phyloP scores from a whole-genome alignment of 2,797 vertebrate species.

The Fistularia commersonii region DNA sequence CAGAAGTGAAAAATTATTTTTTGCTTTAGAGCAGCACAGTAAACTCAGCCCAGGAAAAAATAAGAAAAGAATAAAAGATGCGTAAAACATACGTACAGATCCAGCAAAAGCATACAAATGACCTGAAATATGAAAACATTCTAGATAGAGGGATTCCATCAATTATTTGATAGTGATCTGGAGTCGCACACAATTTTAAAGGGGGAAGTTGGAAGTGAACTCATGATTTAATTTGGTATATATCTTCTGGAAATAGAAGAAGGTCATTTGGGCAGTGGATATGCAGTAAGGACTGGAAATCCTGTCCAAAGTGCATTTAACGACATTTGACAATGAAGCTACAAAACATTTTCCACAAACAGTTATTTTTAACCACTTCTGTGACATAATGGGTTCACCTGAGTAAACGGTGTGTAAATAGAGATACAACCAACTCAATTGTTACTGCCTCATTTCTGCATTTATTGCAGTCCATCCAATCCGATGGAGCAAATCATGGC shows the following conservation, averaged over 20 bases:
- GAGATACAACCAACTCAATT: too few relatives aligned
- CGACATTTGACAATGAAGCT: constrained; percentile 8
- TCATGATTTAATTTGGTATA: constrained; percentile 51
- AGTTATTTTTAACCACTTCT: neutral
- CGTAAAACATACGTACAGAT: constrained; percentile 9
- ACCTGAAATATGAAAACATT: constrained; percentile 28
- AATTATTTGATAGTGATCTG: constrained; percentile 61
- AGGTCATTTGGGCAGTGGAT: constrained; percentile 5
- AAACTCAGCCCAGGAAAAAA: constrained; percentile 32
- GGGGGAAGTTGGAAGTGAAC: constrained; percentile 31
- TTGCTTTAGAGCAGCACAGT: constrained; percentile 22
- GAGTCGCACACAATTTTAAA: constrained; percentile 42
- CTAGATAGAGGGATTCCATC: constrained; percentile 34
- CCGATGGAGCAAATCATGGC: too few relatives aligned
- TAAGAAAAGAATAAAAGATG: constrained; percentile 22
- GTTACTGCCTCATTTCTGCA: too few relatives aligned
- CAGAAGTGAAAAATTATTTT: constrained; percentile 27
- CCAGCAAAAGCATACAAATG: constrained; percentile 23
- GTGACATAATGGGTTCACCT: too few relatives aligned
- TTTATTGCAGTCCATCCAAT: too few relatives aligned
- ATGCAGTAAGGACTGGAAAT: constrained; percentile 20
- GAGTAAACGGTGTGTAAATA: too few relatives aligned
- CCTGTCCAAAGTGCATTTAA: constrained; percentile 20
- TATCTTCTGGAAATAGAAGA: constrained; percentile 32
- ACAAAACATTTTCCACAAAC: neutral